Evolutionary conservation across 2,888 invertebrate genomes (phyloP).

Genomic region (Oeneis ivallda): DNA sequence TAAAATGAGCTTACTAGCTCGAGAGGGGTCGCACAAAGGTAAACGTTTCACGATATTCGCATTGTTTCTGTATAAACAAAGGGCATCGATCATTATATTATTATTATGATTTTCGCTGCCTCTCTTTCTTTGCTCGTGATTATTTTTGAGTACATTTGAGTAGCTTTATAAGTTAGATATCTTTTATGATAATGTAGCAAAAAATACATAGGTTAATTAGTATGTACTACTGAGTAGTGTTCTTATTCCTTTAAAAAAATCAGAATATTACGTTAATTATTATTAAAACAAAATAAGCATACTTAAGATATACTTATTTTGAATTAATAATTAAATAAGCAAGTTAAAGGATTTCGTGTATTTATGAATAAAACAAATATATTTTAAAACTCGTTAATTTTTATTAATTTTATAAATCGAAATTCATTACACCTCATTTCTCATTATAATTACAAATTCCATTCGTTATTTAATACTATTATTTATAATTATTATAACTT

Average conservation of each 20-base stretch:
- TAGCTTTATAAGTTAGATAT: neutral
- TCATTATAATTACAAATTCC: slow-evolving; percentile 80
- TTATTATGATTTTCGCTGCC: slow-evolving; percentile 28
- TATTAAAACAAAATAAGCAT: neutral
- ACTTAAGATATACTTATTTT: neutral
- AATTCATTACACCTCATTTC: slow-evolving; percentile 77
- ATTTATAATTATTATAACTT: slow-evolving; percentile 71
- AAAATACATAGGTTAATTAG: neutral
- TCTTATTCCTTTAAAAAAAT: too few species aligned
- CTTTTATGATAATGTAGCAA: neutral
- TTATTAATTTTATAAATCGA: slow-evolving; percentile 81
- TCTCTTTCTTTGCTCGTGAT: slow-evolving; percentile 5
- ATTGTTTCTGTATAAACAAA: slow-evolving; percentile 44
- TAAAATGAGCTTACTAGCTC: slow-evolving; percentile 74
- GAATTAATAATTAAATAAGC: neutral
- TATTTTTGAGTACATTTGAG: too few species aligned
- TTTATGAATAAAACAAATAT: slow-evolving; percentile 45
- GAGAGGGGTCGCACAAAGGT: slow-evolving; percentile 55
- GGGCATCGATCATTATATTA: slow-evolving; percentile 39
- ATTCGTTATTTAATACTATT: slow-evolving; percentile 66
- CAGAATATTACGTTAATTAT: too few species aligned
- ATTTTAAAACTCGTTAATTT: slow-evolving; percentile 77
- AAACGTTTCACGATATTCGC: slow-evolving; percentile 57
- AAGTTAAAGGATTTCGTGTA: neutral
- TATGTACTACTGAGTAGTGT: neutral